phyloP scores from a whole-genome alignment of 1,140 invertebrate species.

The Parapsyche elsis region DNA sequence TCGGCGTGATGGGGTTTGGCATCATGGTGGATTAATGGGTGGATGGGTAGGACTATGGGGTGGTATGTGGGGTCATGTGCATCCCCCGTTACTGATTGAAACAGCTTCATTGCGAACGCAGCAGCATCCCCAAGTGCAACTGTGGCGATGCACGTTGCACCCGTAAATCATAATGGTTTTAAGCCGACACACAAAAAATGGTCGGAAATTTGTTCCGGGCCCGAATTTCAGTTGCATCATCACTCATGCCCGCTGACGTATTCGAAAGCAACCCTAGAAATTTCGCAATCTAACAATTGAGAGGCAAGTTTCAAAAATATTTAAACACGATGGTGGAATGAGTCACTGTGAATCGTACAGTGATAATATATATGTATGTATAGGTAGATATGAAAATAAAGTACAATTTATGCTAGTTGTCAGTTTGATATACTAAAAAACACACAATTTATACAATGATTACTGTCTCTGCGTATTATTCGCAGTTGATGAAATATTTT shows the following conservation, averaged over 20 bases:
- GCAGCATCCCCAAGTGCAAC: slow-evolving; percentile 24
- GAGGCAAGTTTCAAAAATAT: too few species aligned
- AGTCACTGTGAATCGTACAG: too few species aligned
- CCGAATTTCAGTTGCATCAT: slow-evolving; percentile 2
- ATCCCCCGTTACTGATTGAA: slow-evolving; percentile 54
- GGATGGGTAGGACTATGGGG: slow-evolving; percentile 4
- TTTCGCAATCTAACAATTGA: too few species aligned
- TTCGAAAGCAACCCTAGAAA: not conserved
- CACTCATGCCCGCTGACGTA: not conserved
- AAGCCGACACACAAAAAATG: slow-evolving; percentile 12
- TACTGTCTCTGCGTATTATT: too few species aligned
- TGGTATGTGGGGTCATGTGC: slow-evolving; percentile 3
- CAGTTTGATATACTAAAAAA: too few species aligned
- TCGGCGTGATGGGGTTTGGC: not conserved
- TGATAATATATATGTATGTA: too few species aligned
- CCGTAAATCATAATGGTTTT: slow-evolving; percentile 46
- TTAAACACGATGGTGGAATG: too few species aligned
- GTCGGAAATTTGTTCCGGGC: not conserved
- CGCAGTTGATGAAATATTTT: too few species aligned
- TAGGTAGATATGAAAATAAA: too few species aligned
- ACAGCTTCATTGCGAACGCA: slow-evolving; percentile 54
- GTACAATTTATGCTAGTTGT: too few species aligned
- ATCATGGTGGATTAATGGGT: slow-evolving; percentile 17
- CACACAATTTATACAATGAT: too few species aligned
- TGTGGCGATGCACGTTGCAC: slow-evolving; percentile 29